Percentiles rank a stretch among this genome's conserved stretches.
Evolutionary conservation across 2,113 vertebrate genomes (phyloP).

Genomic region (Podarcis raffonei): DNA sequence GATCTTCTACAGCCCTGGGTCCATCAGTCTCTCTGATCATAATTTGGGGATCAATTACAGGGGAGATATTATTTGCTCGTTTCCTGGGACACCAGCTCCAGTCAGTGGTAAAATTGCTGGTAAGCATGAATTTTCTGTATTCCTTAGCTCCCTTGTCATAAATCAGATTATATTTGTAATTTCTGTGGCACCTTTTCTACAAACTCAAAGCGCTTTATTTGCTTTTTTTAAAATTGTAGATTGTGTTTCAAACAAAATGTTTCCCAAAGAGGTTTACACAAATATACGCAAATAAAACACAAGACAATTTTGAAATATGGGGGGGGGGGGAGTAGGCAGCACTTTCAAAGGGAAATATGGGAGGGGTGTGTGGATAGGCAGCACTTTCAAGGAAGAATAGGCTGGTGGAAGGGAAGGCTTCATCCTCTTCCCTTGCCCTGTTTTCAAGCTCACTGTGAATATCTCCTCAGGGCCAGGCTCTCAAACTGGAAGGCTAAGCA

Average conservation of each 20-base stretch:
- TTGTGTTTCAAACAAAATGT: too few species aligned
- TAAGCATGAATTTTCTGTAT: slow-evolving; percentile 44
- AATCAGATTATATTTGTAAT: background rate
- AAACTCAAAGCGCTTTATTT: background rate
- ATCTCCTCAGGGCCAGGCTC: background rate
- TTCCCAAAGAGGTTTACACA: too few species aligned
- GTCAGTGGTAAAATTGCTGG: slow-evolving; percentile 73
- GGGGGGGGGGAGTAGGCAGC: too few species aligned
- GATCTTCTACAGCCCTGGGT: background rate
- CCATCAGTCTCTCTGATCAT: slow-evolving; percentile 44
- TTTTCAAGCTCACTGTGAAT: background rate
- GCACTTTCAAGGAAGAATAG: too few species aligned
- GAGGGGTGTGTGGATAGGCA: too few species aligned
- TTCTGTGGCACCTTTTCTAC: background rate
- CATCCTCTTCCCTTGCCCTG: too few species aligned
- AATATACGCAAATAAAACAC: too few species aligned
- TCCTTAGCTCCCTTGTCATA: background rate
- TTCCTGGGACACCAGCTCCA: background rate
- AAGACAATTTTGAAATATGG: too few species aligned
- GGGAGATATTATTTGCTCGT: slow-evolving; percentile 22
- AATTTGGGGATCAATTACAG: slow-evolving; percentile 22
- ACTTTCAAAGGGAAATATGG: too few species aligned
- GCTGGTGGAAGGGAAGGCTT: too few species aligned
- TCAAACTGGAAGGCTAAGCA: background rate
- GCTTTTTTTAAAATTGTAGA: too few species aligned